A percentile compares a stretch with the other conserved stretches of the same genome.
phyloP scores from a whole-genome alignment of 2,888 invertebrate species.

The Nemurella pictetii region DNA sequence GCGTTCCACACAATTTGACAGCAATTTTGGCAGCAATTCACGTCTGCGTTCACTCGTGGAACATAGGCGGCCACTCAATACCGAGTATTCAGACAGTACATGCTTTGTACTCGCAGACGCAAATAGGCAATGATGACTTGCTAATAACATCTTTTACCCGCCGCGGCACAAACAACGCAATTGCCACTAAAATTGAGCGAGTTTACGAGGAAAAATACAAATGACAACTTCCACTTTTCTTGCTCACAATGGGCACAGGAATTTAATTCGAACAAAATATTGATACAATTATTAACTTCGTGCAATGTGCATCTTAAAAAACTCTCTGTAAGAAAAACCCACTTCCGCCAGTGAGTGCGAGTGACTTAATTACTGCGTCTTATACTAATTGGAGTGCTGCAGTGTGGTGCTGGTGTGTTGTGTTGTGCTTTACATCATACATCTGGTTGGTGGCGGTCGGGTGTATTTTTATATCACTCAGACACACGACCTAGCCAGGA shows the following conservation, averaged over 20 bases:
- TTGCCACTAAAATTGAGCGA: neutral
- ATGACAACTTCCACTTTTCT: neutral
- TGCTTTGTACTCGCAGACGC: neutral
- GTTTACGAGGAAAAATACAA: neutral
- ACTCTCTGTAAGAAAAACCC: neutral
- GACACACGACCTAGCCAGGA: neutral
- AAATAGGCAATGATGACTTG: neutral
- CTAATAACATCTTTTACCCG: neutral
- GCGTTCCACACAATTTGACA: neutral
- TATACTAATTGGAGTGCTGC: neutral
- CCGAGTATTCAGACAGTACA: neutral
- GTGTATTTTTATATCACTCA: neutral
- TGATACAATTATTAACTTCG: neutral
- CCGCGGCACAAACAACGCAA: neutral
- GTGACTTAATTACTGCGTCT: neutral
- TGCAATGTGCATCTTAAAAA: neutral
- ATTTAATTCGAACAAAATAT: neutral
- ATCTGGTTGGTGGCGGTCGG: neutral
- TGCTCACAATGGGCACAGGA: neutral
- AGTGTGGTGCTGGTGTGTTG: neutral
- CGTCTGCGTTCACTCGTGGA: neutral
- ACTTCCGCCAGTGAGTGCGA: neutral
- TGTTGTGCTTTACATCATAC: neutral
- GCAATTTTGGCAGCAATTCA: neutral
- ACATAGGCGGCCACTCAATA: neutral